These are phyloP conservation scores for Parauchenoglanis ngamensis DNA, from an alignment of 2,797 vertebrate genomes.

Conservation along the genomic window DNA sequence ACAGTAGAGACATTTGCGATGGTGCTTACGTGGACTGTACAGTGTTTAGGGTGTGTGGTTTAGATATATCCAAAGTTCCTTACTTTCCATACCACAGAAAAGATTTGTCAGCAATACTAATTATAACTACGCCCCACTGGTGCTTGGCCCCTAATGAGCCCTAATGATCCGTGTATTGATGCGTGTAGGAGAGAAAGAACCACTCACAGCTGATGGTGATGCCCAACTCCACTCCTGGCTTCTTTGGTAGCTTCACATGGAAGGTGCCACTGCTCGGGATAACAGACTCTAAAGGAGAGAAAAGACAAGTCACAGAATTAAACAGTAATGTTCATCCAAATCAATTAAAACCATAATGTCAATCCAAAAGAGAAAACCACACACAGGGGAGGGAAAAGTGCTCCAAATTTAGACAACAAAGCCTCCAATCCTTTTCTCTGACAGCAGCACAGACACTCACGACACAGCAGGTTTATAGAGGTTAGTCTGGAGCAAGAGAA, in stretches of 20 bases:
- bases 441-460: constrained; percentile 10
- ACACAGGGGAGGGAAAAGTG: not conserved
- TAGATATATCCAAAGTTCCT: no score
- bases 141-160: not conserved
- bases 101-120: not conserved
- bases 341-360: not conserved
- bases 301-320: not conserved
- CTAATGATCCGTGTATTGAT: not conserved
- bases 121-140: not conserved
- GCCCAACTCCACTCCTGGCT: constrained; percentile 94
- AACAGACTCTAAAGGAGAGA: constrained; percentile 86
- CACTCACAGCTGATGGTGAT: constrained; percentile 98
- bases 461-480: constrained; percentile 4
- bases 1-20: no score
- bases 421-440: constrained; percentile 11
- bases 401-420: constrained; percentile 18
- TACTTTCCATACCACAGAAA: not conserved
- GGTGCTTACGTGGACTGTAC: no score
- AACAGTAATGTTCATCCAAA: not conserved
- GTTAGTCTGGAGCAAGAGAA: constrained; percentile 16
- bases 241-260: constrained; percentile 98
- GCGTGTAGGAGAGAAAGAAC: not conserved
- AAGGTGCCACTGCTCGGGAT: constrained; percentile 98
- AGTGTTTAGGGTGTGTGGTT: no score
- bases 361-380: not conserved